Base-by-base conservation (phyloP, 1,140 invertebrate species). In the Ceratina calcarata region DNA sequence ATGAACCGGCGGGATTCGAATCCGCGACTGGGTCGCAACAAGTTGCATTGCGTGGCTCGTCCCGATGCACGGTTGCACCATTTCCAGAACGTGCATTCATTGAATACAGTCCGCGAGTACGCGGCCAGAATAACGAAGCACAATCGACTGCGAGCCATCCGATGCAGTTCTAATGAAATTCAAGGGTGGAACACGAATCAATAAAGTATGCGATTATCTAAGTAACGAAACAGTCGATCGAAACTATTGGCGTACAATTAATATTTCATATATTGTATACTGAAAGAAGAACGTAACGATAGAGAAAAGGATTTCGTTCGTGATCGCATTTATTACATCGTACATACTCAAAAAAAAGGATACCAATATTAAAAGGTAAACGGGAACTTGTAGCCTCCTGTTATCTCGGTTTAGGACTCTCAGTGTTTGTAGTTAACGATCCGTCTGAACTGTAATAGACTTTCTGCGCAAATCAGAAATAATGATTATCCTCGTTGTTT, bases 401-500 rank as follows among this genome's bases (percentile, higher is more conserved):
- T 73, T 83, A 61, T 82, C 86, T 81, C 4, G 70, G 37, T 60
- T 77, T 78, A 7, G 71, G 80, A 67, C 68, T 81, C 22, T 70
- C 85, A 16, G 84, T 84, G 12, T 72, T 81, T 2, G 86, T 87
- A 7, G 74, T 79, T 57, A 78, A 57, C 20, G 83, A 83, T 8
- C 81, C 73, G 55, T 89, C 88, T 15, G 87, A 87, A 27, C 79
- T 88, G 16, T 86, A 86, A 66, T 49, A 75, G 27, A 74, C 78
- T 37, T 53, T 86, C 71, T 88, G 68, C 64, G 24, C 0, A 20
- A 12, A 72, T 76, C 58, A 18, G 51, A 81, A 45, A 62, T 12
- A 55, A 67, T 60, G 55, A 16, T 57, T 57, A 32, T 32, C 27
- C 27, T 4, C 27, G 27, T 32, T 32, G 1, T 57, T 57, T 57